Evolutionary conservation across 2,113 vertebrate genomes (phyloP), one percentile per base, ranked within the genome.

Genomic region (Riparia riparia): DNA sequence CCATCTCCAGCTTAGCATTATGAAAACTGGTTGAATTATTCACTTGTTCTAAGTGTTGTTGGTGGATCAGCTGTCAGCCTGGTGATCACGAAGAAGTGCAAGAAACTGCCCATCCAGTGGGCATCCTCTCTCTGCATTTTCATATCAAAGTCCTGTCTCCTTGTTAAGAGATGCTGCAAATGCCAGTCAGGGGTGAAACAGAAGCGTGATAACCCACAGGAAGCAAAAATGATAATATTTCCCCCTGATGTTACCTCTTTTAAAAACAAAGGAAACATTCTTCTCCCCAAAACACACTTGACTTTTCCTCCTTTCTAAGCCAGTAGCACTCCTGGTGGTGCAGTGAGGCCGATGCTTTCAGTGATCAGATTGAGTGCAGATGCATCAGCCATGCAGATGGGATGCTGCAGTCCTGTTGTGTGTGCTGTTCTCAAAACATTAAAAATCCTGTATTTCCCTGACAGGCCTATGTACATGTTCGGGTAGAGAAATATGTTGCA

Each of bases 11-110:
- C 61, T 89, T 17, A 32, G 63, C n/a, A 60, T 90, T 72, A 89
- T 47, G 74, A 96, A 96, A 96, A 89, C 37, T 47, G 26, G 25
- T 86, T 96, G 90, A 97, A 96, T 97, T 96, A 97, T 98, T 97
- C 80, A 95, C 71, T 66, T 96, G 71, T 90, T 88, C 93, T 18
- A 16, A 85, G 32, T 82, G 77, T 44, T 19, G 2, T 69, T 95
- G 85, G 89, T 49, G 34, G 80, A 95, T 79, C 41, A 72, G 80
- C 91, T 92, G 37, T 80, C 93, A 96, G 60, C 49, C 49, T 79
- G 77, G 58, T 19, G 42, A 92, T 86, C 32, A 61, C 34, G 61
- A 77, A 29, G 89, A 79, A 73, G 31, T 28, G 49, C n/a, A 89
- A 86, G 89, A 57, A 64, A 63, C 21, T 26, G 85, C 34, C 47